phyloP scores from a whole-genome alignment of 2,888 invertebrate genomes.

The Busseola fusca region DNA sequence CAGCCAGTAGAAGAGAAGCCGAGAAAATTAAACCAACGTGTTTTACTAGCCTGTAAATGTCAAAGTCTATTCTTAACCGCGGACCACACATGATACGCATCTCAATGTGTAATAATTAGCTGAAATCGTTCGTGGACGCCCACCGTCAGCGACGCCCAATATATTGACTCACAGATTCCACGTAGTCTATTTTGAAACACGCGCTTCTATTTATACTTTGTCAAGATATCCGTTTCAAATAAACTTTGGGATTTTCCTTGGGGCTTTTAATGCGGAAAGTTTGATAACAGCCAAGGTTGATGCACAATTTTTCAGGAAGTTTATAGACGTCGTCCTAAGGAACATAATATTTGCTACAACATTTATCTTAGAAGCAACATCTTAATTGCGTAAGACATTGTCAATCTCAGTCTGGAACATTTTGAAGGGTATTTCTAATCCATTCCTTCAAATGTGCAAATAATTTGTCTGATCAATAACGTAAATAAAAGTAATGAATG shows the following conservation, averaged over 20 bases:
- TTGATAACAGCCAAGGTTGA: background rate
- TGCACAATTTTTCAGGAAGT: background rate
- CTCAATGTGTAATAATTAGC: slow-evolving; percentile 53
- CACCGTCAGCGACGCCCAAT: slow-evolving; percentile 57
- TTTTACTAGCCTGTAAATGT: background rate
- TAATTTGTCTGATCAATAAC: background rate
- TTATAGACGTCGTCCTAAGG: background rate
- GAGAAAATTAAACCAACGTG: background rate
- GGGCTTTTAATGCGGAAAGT: background rate
- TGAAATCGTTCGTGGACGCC: slow-evolving; percentile 55
- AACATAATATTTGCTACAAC: background rate
- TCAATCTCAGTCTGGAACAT: background rate
- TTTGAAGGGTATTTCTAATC: background rate
- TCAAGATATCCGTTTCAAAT: slow-evolving; percentile 42
- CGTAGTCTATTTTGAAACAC: slow-evolving; percentile 53
- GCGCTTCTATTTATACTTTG: slow-evolving; percentile 34
- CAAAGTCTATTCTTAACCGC: slow-evolving; percentile 22
- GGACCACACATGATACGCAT: slow-evolving; percentile 46
- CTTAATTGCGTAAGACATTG: background rate
- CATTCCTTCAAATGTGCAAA: background rate
- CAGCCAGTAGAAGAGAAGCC: background rate
- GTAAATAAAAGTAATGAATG: background rate
- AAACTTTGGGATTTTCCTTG: slow-evolving; percentile 6
- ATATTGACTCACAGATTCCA: slow-evolving; percentile 60
- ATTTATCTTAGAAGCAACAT: background rate